Conservation (phyloP, 2,888 invertebrate species). For the Coenonympha arcania region DNA sequence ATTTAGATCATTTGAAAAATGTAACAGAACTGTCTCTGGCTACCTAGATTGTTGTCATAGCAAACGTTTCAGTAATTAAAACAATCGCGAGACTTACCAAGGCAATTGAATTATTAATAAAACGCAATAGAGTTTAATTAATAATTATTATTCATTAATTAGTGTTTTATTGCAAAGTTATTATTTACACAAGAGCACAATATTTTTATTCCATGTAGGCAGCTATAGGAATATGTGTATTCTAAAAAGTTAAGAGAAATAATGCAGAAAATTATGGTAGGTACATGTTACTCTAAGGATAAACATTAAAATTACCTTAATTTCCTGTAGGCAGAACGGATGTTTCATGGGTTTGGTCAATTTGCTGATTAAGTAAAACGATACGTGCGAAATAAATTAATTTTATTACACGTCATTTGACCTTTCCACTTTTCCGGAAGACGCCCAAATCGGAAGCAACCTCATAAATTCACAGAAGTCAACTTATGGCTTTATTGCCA, state of each 20-base stretch:
- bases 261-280: no score
- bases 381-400: neutral
- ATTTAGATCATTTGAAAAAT: no score
- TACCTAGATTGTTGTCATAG: slow-evolving; percentile 2
- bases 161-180: neutral
- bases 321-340: neutral
- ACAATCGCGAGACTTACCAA: neutral
- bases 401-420: neutral
- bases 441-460: neutral
- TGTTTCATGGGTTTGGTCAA: neutral
- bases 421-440: slow-evolving; percentile 4
- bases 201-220: no score
- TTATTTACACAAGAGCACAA: no score
- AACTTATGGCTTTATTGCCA: neutral
- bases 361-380: neutral
- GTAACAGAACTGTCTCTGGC: no score
- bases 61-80: neutral
- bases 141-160: neutral
- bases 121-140: neutral
- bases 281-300: no score
- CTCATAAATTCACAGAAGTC: neutral
- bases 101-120: neutral
- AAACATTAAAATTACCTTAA: no score
- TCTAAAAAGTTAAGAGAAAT: no score
- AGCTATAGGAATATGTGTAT: no score